A percentile compares a stretch with the other conserved stretches of the same genome.
These are phyloP conservation scores for Apis cerana DNA, from an alignment of 1,140 invertebrate species.

Conservation along the genomic window DNA sequence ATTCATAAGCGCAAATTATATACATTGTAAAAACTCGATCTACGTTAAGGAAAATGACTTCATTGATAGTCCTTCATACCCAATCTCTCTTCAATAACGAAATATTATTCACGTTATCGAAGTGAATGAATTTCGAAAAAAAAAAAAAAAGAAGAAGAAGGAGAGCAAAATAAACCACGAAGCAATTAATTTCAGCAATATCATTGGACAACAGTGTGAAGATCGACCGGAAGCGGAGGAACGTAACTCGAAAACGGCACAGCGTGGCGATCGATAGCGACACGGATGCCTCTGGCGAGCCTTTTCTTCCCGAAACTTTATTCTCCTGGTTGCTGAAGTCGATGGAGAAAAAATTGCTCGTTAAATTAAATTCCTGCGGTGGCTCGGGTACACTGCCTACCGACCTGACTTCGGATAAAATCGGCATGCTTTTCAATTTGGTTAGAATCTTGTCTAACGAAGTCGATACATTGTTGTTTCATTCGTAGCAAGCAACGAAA, in stretches of 20 bases:
- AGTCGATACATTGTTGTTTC: slow-evolving; percentile 8
- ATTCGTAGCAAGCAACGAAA: background rate
- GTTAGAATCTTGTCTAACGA: background rate
- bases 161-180: background rate
- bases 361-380: slow-evolving; percentile 46
- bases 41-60: too few species aligned
- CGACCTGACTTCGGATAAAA: slow-evolving; percentile 28
- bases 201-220: background rate
- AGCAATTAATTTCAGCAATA: background rate
- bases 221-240: background rate
- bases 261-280: slow-evolving; percentile 16
- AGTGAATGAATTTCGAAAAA: background rate
- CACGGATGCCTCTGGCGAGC: slow-evolving; percentile 16
- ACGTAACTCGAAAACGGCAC: background rate
- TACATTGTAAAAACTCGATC: too few species aligned
- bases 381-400: slow-evolving; percentile 11
- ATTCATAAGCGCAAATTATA: too few species aligned
- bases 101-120: background rate
- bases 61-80: background rate
- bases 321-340: slow-evolving; percentile 28
- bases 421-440: slow-evolving; percentile 19
- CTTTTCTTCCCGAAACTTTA: slow-evolving; percentile 42
- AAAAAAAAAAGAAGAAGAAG: background rate
- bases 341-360: slow-evolving; percentile 30
- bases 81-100: background rate